These are phyloP conservation scores for Mohoua ochrocephala DNA, from an alignment of 2,113 vertebrate genomes.

Conservation along the genomic window DNA sequence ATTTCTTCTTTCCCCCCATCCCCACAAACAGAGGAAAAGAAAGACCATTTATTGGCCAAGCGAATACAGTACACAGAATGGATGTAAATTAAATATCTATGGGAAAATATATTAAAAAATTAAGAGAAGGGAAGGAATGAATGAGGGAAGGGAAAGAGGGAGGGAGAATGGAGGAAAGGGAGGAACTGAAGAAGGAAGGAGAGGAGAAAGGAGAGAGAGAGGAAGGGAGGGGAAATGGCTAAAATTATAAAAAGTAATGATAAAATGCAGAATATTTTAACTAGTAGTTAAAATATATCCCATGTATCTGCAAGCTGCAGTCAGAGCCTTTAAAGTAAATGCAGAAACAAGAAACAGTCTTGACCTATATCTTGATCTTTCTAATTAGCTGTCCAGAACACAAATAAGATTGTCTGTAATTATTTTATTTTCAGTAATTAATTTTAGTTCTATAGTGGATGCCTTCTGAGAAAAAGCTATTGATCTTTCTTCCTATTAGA, in stretches of 20 bases:
- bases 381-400: not conserved
- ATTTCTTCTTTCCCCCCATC: not conserved
- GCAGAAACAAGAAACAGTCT: not conserved
- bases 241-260: not conserved
- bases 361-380: not conserved
- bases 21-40: not conserved
- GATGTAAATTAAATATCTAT: not conserved
- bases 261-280: not conserved
- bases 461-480: not conserved
- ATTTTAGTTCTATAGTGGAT: not conserved
- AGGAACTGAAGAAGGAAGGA: not conserved
- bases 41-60: not conserved
- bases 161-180: not conserved
- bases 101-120: not conserved
- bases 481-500: not conserved
- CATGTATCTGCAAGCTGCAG: not conserved
- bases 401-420: not conserved
- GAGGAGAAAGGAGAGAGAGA: not conserved
- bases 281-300: not conserved
- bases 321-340: not conserved
- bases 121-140: not conserved
- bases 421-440: not conserved
- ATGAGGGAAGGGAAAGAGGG: not conserved
- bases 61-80: not conserved
- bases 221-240: not conserved